Evolutionary conservation across 2,888 invertebrate genomes (phyloP), one percentile per base, ranked within the genome.

Genomic region (Catocala sponsa): DNA sequence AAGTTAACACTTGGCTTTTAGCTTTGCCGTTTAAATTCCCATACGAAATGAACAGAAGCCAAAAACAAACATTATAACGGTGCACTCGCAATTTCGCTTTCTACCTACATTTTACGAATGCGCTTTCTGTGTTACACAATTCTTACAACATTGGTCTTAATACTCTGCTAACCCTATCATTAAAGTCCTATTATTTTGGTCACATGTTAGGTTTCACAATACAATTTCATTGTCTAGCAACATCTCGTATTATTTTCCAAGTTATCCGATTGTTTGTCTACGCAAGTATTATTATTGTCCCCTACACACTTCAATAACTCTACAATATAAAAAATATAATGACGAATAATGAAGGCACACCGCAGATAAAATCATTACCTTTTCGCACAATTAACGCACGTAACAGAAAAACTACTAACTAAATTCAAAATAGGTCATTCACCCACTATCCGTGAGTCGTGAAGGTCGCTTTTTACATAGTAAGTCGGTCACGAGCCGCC

Each of bases 361-460:
- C 25, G 9, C 25, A 42, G 6, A 54, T 13, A 15, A 52, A 43
- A 61, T 49, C 53, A 63, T 64, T 59, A 64, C 5, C 11, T 60
- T 63, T 15, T 60, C 53, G 62, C 32, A 51, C 54, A 65, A 66
- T 66, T 59, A 70, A 56, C 50, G 48, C 55, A 57, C 52, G 10
- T 32, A 58, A 7, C 50, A 55, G 46, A 76, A 71, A 65, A 56
- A 15, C 25, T 0, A 6, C 35, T 41, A 32, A 25, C 57, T 51
- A 2, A 33, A 58, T 72, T 78, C 74, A 77, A 87, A 84, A 84
- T 87, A 80, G 88, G 83, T 90, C 87, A 64, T 89, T 89, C 82
- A 90, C 88, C 88, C 66, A 76, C 72, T 66, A 71, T 69, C 74
- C 70, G 71, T 70, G 65, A 72, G 70, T 68, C 73, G 57, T 56